Evolutionary conservation across 1,140 invertebrate species (phyloP).

Genomic region (Holotrichia oblita): DNA sequence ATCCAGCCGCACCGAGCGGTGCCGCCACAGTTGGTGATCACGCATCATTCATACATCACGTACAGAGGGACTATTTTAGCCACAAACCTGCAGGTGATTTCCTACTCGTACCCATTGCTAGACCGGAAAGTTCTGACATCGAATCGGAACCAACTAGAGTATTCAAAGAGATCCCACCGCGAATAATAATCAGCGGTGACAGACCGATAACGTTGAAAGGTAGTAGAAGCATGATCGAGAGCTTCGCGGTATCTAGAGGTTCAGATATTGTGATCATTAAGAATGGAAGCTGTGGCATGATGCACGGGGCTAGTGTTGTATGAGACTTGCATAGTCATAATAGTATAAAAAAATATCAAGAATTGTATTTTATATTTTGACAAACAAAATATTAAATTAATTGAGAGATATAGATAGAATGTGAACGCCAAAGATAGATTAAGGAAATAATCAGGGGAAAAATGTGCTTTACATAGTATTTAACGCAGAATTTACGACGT

Average conservation of each 20-base stretch:
- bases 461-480: no score
- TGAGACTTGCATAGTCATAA: slow-evolving; percentile 35
- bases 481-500: no score
- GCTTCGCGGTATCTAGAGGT: slow-evolving; percentile 54
- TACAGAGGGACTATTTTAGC: slow-evolving; percentile 50
- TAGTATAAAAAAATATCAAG: no score
- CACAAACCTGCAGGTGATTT: slow-evolving; percentile 54
- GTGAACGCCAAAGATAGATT: no score
- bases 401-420: no score
- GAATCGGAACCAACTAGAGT: slow-evolving; percentile 50
- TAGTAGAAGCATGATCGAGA: slow-evolving; percentile 57
- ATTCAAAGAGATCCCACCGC: slow-evolving; percentile 50
- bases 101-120: slow-evolving; percentile 56
- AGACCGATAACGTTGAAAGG: slow-evolving; percentile 50
- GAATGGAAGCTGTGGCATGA: slow-evolving; percentile 49
- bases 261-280: slow-evolving; percentile 55
- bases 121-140: slow-evolving; percentile 55
- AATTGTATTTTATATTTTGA: no score
- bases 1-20: slow-evolving; percentile 54
- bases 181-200: slow-evolving; percentile 49
- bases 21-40: slow-evolving; percentile 56
- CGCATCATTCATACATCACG: slow-evolving; percentile 56
- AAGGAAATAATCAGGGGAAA: no score
- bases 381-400: no score
- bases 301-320: slow-evolving; percentile 55